Conservation (phyloP, 2,888 invertebrate species). For the Tholera decimalis region DNA sequence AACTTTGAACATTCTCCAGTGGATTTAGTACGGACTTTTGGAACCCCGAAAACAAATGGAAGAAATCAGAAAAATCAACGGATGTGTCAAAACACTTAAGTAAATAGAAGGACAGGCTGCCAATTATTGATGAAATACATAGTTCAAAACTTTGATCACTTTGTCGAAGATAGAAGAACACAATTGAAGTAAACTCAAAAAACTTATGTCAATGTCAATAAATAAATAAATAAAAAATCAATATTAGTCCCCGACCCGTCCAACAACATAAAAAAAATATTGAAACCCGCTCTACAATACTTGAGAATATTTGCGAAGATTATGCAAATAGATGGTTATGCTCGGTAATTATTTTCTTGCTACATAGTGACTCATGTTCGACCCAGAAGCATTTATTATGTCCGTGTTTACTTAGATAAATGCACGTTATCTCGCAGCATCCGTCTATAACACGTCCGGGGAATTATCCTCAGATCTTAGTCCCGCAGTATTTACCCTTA, state of each 20-base stretch:
- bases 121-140: not conserved
- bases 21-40: too few species aligned
- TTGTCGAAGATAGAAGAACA: not conserved
- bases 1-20: too few species aligned
- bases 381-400: slow-evolving; percentile 65
- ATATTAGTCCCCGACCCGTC: not conserved
- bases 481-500: slow-evolving; percentile 63
- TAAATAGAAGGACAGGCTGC: not conserved
- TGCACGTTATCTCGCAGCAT: slow-evolving; percentile 69
- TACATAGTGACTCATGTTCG: slow-evolving; percentile 49
- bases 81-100: too few species aligned
- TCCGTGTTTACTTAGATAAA: slow-evolving; percentile 66
- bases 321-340: slow-evolving; percentile 60
- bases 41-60: not conserved
- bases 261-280: not conserved
- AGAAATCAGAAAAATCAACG: not conserved
- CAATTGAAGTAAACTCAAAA: slow-evolving; percentile 3
- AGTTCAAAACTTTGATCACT: not conserved
- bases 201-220: too few species aligned
- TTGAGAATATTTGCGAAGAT: slow-evolving; percentile 34
- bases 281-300: slow-evolving; percentile 7
- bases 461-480: slow-evolving; percentile 75
- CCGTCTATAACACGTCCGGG: slow-evolving; percentile 76
- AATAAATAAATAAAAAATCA: too few species aligned
- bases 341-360: slow-evolving; percentile 59